Conservation (phyloP, 1,140 invertebrate genomes). For the Armadillidium nasatum region DNA sequence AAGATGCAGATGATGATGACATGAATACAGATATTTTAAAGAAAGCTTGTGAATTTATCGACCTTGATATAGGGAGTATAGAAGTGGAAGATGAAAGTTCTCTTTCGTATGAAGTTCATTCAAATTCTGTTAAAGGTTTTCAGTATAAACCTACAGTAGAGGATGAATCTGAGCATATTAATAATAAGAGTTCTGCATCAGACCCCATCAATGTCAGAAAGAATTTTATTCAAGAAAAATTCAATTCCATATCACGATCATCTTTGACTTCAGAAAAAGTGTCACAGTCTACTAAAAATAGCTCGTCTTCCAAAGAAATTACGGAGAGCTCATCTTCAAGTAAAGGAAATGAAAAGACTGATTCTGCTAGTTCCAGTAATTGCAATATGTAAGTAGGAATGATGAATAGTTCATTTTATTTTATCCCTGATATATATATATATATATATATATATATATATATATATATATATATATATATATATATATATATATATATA, state of each 20-base stretch:
- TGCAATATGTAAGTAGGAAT: background rate
- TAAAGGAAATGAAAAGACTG: background rate
- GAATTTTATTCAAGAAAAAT: no score
- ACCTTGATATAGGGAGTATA: background rate
- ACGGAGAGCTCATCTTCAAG: background rate
- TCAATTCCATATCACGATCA: background rate
- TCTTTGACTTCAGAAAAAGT: background rate
- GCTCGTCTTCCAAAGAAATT: background rate
- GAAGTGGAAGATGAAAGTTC: background rate
- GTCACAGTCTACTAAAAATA: background rate
- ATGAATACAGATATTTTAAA: slow-evolving; percentile 6
- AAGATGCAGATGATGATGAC: background rate
- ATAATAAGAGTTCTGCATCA: no score
- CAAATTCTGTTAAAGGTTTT: background rate
- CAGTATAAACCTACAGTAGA: no score
- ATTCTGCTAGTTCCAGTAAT: background rate
- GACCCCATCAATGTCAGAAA: no score
- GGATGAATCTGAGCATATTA: no score
- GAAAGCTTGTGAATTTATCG: background rate
- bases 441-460: no score
- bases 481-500: no score
- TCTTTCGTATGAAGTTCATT: background rate
- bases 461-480: no score
- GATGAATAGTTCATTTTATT: no score
- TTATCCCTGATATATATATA: no score